Evolutionary conservation across 2,113 vertebrate genomes (phyloP), one percentile per base, ranked within the genome.

Genomic region (Chamaea fasciata): DNA sequence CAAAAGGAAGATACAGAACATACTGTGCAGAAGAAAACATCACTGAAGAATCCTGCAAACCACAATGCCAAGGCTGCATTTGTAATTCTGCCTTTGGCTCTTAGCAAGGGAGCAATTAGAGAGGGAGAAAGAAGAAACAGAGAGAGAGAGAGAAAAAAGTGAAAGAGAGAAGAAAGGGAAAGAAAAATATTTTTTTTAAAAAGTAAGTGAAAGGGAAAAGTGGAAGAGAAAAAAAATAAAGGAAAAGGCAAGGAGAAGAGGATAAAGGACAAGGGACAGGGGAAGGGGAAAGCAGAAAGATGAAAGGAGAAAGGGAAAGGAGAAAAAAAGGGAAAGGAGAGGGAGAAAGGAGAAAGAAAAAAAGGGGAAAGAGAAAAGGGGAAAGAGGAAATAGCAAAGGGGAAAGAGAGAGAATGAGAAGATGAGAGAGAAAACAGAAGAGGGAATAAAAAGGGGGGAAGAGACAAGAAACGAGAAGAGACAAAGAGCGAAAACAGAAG

Each of bases 1-100:
- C 63, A 73, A 92, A 92, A 82, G 56, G 60, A 89, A 95, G 91
- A 90, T 87, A 87, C 53, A 60, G 81, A 95, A 80, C 83, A 77
- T 63, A 95, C 74, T 96, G 96, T 91, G 81, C 95, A 92, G 91
- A 92, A 95, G 78, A 82, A 95, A 91, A 87, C 83, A 87, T 59
- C 52, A 85, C 64, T 4, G 6, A 93, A 90, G 63, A 94, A 94
- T 60, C 79, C 71, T 27, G 10, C 63, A 94, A 95, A 90, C 47
- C 47, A 1, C 85, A 94, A 87, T 35, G 91, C 52, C 87, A 93
- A 94, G 83, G 41, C n/a, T 35, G 52, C 71, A 15, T 74, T 83
- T 63, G 76, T n/a, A 87, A 94, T 90, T 96, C 93, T 94, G 52
- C 21, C 74, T 93, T 59, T 75, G 95, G 86, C 79, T 95, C 93